phyloP scores from a whole-genome alignment of 1,140 invertebrate genomes.

The Pseudobourletiella spinata region DNA sequence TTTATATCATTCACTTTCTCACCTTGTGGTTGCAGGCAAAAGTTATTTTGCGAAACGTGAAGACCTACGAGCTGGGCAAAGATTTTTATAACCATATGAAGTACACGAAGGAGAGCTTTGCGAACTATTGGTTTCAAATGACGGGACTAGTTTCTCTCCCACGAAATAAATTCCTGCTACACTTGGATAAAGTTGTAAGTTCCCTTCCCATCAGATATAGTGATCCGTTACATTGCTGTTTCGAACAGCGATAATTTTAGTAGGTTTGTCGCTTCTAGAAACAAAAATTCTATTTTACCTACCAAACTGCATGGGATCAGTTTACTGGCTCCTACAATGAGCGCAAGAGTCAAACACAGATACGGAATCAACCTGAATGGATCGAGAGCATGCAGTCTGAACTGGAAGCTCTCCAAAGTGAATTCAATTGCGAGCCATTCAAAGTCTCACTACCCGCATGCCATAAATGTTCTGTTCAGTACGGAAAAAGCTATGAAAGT shows the following conservation, averaged over 20 bases:
- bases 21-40: not conserved
- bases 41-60: not conserved
- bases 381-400: not conserved
- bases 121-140: not conserved
- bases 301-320: not conserved
- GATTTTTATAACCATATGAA: not conserved
- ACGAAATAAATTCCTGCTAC: not conserved
- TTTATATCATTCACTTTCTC: not conserved
- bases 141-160: not conserved
- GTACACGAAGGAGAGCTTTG: not conserved
- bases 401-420: not conserved
- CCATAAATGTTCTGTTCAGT: not conserved
- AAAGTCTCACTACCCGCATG: not conserved
- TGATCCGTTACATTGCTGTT: not conserved
- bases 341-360: not conserved
- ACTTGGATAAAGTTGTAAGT: not conserved
- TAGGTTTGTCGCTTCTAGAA: not conserved
- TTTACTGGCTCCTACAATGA: not conserved
- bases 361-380: not conserved
- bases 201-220: not conserved
- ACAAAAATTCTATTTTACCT: not conserved
- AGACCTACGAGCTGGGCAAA: not conserved
- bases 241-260: not conserved
- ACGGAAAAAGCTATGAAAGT: not conserved
- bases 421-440: not conserved